Evolutionary conservation across 1,140 invertebrate genomes (phyloP), one percentile per base, ranked within the genome.

Genomic region (Lordiphosa stackelbergi): DNA sequence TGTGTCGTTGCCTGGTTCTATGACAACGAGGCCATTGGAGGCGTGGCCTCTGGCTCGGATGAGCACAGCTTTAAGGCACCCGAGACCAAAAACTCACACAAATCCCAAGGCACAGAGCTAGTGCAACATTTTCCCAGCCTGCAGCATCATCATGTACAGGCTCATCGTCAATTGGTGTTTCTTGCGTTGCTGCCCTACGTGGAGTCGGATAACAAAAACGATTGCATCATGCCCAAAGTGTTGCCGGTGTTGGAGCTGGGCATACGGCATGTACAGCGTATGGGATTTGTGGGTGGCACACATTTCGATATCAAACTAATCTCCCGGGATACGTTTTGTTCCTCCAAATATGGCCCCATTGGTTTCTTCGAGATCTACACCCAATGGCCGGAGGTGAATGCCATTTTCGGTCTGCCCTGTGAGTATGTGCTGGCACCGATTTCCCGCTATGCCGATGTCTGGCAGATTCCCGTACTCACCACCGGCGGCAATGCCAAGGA

Each of bases 401-500:
- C 94, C 0, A 96, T 97, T 81, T 90, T 98, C 70, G 97, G 96
- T 0, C 94, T 96, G 1, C 92, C 96, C 1, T 98, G 96, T 88
- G 95, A 97, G 70, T 98, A 97, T 87, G 95, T 95, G 3, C 91
- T 98, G 48, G 95, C 96, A 0, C 96, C 96, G 1, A 95, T 98
- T 1, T 93, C 95, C 0, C 90, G 96, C 9, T 97, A 97, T 81
- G 92, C 95, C 1, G 92, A 94, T 4, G 91, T 91, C n/a, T 98
- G 96, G 96, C 89, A 92, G 1, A 93, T 97, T 12, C 96, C 97
- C 0, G 92, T 98, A 1, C 86, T 98, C 5, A 96, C 95, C 2
- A 92, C 95, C 0, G 95, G 94, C 0, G 96, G 93, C 0, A 93
- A 95, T 73, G 94, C 94, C 0, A 92, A 95, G 55, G 92, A 94